Evolutionary conservation across 2,113 vertebrate species (phyloP).

Genomic region (Tetrao urogallus): DNA sequence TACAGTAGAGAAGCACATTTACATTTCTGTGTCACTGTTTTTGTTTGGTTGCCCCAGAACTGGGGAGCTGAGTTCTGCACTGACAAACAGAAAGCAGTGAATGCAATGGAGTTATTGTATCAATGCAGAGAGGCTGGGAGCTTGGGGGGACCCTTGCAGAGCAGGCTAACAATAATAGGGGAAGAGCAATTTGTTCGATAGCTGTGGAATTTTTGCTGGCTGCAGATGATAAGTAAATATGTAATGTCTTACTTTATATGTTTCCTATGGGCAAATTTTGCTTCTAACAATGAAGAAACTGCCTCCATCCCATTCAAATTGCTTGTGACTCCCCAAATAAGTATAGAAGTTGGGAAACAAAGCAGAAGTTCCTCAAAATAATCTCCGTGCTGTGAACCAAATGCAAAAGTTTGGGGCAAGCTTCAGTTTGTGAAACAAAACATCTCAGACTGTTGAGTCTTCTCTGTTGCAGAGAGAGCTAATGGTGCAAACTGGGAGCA

Average conservation of each 20-base stretch:
- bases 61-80: not conserved
- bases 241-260: not conserved
- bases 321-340: not conserved
- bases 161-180: not conserved
- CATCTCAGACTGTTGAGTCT: not conserved
- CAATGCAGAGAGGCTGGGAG: not conserved
- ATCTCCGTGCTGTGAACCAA: not conserved
- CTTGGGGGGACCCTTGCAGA: not conserved
- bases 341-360: not conserved
- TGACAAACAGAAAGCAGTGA: constrained; percentile 27
- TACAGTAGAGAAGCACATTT: not conserved
- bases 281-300: not conserved
- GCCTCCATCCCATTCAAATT: not conserved
- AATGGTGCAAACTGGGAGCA: not conserved
- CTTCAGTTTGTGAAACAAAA: not conserved
- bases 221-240: not conserved
- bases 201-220: not conserved
- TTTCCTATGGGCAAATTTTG: not conserved
- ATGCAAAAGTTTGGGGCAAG: not conserved
- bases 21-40: not conserved
- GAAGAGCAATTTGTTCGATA: not conserved
- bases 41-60: not conserved
- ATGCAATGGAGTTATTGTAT: not conserved
- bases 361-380: not conserved
- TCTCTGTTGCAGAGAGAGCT: not conserved